These are phyloP conservation scores for Carcinoscorpius rotundicauda DNA, from an alignment of 1,140 invertebrate species.

Conservation along the genomic window DNA sequence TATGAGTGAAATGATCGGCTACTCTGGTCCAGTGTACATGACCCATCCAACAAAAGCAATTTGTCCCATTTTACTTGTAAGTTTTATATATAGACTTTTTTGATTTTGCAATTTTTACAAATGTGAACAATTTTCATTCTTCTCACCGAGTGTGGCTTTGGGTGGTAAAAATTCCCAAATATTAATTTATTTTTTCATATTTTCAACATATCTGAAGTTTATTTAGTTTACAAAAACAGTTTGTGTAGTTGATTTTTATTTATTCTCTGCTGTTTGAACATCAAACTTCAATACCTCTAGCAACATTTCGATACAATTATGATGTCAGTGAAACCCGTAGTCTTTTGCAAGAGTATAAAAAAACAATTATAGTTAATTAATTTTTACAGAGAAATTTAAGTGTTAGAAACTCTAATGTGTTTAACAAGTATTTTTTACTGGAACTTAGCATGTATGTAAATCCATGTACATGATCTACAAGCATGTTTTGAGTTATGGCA, in stretches of 20 bases:
- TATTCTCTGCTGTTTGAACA: too few relatives aligned
- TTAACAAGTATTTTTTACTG: too few relatives aligned
- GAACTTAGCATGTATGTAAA: too few relatives aligned
- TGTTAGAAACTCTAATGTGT: not conserved
- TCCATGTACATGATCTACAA: too few relatives aligned
- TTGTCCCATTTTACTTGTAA: slow-evolving; percentile 84
- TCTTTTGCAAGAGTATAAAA: too few relatives aligned
- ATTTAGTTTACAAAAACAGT: not conserved
- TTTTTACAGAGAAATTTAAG: too few relatives aligned
- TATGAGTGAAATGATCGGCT: slow-evolving; percentile 97
- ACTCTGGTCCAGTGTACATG: slow-evolving; percentile 98
- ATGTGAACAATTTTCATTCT: slow-evolving; percentile 7
- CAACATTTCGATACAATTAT: too few relatives aligned
- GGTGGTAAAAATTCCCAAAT: not conserved
- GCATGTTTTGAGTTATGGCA: too few relatives aligned
- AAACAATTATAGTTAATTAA: too few relatives aligned
- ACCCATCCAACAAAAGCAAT: slow-evolving; percentile 99
- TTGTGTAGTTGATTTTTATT: slow-evolving; percentile 3
- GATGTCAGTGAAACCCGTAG: too few relatives aligned
- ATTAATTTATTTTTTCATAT: slow-evolving; percentile 1
- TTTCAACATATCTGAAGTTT: slow-evolving; percentile 1
- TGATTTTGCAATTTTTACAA: not conserved
- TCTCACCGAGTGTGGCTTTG: not conserved
- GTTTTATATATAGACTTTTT: slow-evolving; percentile 11
- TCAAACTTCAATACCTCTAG: too few relatives aligned